phyloP scores from a whole-genome alignment of 2,888 invertebrate species.

The Melanotus villosus region DNA sequence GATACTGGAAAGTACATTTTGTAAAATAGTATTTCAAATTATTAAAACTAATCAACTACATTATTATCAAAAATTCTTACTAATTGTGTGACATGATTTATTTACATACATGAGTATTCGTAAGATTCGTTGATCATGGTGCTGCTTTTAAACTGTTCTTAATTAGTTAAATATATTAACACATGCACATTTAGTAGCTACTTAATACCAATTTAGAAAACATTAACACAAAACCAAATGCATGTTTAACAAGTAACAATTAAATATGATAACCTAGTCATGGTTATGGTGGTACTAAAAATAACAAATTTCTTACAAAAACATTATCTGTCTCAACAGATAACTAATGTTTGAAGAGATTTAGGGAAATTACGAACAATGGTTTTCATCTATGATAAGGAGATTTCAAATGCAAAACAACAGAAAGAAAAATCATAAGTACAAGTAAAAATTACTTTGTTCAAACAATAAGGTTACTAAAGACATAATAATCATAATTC shows the following conservation, averaged over 20 bases:
- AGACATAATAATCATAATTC: too few species aligned
- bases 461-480: too few species aligned
- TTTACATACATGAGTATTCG: conserved; percentile 65
- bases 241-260: neutral
- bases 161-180: conserved; percentile 9
- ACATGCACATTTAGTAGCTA: neutral
- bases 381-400: conserved; percentile 12
- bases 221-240: neutral
- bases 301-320: conserved; percentile 30
- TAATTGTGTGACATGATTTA: too few species aligned
- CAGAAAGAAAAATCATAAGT: too few species aligned
- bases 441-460: too few species aligned
- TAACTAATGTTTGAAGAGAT: conserved; percentile 40
- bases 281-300: conserved; percentile 18
- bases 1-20: too few species aligned
- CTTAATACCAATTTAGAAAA: neutral
- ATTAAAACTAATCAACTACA: too few species aligned
- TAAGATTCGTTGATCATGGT: conserved; percentile 64
- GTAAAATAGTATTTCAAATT: too few species aligned
- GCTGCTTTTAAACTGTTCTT: neutral
- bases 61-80: too few species aligned
- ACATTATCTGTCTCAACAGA: conserved; percentile 30
- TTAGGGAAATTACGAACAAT: conserved; percentile 30
- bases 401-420: neutral
- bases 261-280: conserved; percentile 9